These are phyloP conservation scores for Dufourea novaeangliae DNA, from an alignment of 1,140 invertebrate genomes.

Conservation along the genomic window DNA sequence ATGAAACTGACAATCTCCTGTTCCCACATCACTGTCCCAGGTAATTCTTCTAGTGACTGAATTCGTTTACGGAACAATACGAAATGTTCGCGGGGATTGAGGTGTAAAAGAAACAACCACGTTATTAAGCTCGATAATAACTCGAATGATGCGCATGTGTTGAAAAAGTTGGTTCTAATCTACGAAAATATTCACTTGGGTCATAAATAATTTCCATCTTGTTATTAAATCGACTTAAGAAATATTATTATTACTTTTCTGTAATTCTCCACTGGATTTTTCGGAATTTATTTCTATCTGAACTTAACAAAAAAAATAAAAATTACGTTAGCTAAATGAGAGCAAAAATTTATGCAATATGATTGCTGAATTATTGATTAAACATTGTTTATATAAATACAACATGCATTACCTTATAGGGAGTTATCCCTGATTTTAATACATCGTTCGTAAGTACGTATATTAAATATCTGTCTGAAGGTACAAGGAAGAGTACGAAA, in stretches of 20 bases:
- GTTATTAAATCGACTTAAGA: too few species aligned
- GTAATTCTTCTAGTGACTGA: conserved; percentile 62
- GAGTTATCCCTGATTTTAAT: too few species aligned
- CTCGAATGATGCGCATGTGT: not conserved
- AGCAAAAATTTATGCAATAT: not conserved
- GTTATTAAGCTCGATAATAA: not conserved
- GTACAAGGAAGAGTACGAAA: conserved; percentile 65
- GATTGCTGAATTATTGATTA: too few species aligned
- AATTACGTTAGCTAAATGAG: not conserved
- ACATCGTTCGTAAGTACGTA: not conserved
- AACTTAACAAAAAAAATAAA: not conserved
- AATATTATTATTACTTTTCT: too few species aligned
- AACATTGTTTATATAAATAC: too few species aligned
- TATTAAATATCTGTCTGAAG: conserved; percentile 54
- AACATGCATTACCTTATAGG: too few species aligned
- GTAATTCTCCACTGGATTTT: too few species aligned
- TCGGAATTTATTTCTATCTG: too few species aligned
- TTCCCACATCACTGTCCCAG: conserved; percentile 73
- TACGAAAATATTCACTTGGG: too few species aligned
- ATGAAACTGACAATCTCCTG: conserved; percentile 69
- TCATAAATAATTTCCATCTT: too few species aligned
- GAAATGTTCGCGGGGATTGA: not conserved
- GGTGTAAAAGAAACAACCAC: not conserved
- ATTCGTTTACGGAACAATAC: conserved; percentile 7
- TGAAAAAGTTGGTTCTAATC: too few species aligned